Evolutionary conservation across 2,113 vertebrate species (phyloP).

Genomic region (Chaenogobius annularis): DNA sequence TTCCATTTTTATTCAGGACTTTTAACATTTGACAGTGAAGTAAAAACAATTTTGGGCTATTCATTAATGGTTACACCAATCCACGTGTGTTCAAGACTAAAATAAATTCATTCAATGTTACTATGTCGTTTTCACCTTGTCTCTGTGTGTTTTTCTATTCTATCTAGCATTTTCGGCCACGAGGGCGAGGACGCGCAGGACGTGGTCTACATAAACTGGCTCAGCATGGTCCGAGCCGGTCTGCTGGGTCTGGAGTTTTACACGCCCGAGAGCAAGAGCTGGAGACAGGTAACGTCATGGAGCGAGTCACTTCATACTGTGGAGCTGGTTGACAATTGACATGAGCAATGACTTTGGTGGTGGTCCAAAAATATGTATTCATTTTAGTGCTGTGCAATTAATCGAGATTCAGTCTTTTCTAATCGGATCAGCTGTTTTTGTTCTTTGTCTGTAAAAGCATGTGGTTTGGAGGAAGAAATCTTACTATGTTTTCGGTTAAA

Average conservation of each 20-base stretch:
- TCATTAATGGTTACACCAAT: not conserved
- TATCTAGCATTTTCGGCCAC: conserved; percentile 88
- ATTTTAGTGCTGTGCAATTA: too few species aligned
- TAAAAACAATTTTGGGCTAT: not conserved
- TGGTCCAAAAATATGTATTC: too few species aligned
- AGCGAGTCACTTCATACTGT: not conserved
- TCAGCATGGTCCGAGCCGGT: conserved; percentile 89
- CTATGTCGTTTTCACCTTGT: too few species aligned
- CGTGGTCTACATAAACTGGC: conserved; percentile 88
- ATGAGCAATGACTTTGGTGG: too few species aligned
- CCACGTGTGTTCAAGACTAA: too few species aligned
- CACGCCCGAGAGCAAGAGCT: conserved; percentile 83
- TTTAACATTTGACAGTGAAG: not conserved
- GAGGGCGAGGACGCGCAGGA: conserved; percentile 82
- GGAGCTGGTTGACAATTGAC: not conserved
- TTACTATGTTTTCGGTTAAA: too few species aligned
- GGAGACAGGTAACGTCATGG: conserved; percentile 84
- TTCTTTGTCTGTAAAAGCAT: too few species aligned
- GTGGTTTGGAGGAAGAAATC: too few species aligned
- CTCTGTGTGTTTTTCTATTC: not conserved
- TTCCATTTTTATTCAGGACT: not conserved
- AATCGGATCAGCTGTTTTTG: too few species aligned
- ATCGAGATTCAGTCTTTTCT: too few species aligned
- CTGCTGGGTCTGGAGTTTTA: conserved; percentile 88
- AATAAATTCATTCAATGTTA: too few species aligned